phyloP scores from a whole-genome alignment of 2,113 vertebrate species.

The Chelonoidis abingdonii region DNA sequence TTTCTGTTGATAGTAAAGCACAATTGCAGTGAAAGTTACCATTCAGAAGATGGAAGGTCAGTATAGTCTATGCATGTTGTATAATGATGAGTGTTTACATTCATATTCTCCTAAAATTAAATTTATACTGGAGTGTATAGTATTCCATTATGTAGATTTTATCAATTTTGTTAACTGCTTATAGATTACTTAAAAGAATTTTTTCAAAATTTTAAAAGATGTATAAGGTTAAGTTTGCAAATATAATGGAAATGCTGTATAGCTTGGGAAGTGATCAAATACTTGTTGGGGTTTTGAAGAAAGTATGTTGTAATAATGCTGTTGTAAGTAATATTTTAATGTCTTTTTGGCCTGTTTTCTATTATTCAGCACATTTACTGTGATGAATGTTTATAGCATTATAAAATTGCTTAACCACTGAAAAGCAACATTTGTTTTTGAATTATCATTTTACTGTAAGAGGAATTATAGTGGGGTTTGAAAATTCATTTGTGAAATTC shows the following conservation, averaged over 20 bases:
- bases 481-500: slow-evolving; percentile 82
- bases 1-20: slow-evolving; percentile 76
- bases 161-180: slow-evolving; percentile 84
- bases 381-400: slow-evolving; percentile 83
- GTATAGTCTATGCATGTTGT: slow-evolving; percentile 86
- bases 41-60: slow-evolving; percentile 77
- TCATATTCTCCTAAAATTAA: slow-evolving; percentile 77
- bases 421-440: slow-evolving; percentile 78
- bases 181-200: slow-evolving; percentile 81
- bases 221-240: slow-evolving; percentile 87
- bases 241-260: slow-evolving; percentile 85
- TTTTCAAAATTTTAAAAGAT: slow-evolving; percentile 85
- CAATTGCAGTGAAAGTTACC: slow-evolving; percentile 72
- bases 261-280: slow-evolving; percentile 84
- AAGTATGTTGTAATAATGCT: slow-evolving; percentile 80
- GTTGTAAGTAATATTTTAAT: slow-evolving; percentile 82
- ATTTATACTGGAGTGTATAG: slow-evolving; percentile 78
- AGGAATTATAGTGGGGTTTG: slow-evolving; percentile 77
- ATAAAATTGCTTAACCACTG: slow-evolving; percentile 81
- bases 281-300: slow-evolving; percentile 79
- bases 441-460: slow-evolving; percentile 74
- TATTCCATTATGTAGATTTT: slow-evolving; percentile 83
- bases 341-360: slow-evolving; percentile 81
- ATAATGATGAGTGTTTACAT: slow-evolving; percentile 85
- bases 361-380: slow-evolving; percentile 81